Percentiles rank a stretch among this genome's conserved stretches.
Conservation (phyloP, 2,888 invertebrate species). For the Amiota minor region DNA sequence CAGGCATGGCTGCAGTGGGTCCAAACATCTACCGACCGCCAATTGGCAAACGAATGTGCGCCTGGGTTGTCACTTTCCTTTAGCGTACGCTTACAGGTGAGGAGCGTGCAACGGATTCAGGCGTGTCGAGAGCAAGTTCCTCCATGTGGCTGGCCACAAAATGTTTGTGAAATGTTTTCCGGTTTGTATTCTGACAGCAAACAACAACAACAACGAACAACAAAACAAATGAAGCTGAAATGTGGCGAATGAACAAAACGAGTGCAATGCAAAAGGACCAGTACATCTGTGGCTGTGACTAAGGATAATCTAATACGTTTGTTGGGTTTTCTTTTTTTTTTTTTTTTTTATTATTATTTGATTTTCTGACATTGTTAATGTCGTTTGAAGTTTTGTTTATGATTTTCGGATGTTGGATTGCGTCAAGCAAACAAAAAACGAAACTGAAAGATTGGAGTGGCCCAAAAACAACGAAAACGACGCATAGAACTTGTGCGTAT, state of each 20-base stretch:
- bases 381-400: conserved; percentile 70
- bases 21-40: conserved; percentile 31
- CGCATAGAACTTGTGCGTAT: conserved; percentile 62
- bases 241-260: conserved; percentile 49
- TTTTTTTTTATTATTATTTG: conserved; percentile 25
- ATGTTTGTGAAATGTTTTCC: conserved; percentile 53
- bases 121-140: conserved; percentile 35
- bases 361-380: conserved; percentile 44
- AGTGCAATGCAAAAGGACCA: not conserved
- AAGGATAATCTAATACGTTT: conserved; percentile 15
- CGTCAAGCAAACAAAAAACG: conserved; percentile 27
- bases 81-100: conserved; percentile 36
- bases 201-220: conserved; percentile 36
- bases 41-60: conserved; percentile 27
- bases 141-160: conserved; percentile 49
- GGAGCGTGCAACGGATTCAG: conserved; percentile 18
- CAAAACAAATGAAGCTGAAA: conserved; percentile 61
- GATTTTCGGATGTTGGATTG: conserved; percentile 66
- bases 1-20: conserved; percentile 15
- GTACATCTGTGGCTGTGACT: not conserved
- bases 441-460: conserved; percentile 37
- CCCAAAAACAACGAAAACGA: conserved; percentile 37
- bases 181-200: conserved; percentile 38
- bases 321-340: conserved; percentile 31
- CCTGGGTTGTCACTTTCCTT: conserved; percentile 23